Evolutionary conservation across 2,113 vertebrate genomes (phyloP).

Genomic region (Xenus cinereus): DNA sequence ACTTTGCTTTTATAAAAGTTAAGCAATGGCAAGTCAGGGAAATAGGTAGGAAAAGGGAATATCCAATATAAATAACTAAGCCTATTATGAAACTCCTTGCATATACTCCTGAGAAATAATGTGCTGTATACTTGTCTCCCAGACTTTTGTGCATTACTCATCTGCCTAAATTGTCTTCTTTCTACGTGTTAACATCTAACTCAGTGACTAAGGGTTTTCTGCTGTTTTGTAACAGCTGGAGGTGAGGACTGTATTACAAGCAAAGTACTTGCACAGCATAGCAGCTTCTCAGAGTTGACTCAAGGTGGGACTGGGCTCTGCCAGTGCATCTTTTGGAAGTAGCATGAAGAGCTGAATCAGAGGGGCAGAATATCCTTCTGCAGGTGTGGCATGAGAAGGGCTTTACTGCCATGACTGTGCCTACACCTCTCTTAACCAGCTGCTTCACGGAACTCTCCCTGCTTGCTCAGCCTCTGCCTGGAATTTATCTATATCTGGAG

Average conservation of each 20-base stretch:
- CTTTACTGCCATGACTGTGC: not conserved
- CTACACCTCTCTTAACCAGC: not conserved
- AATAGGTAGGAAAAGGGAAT: not conserved
- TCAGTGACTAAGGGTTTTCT: not conserved
- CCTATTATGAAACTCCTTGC: not conserved
- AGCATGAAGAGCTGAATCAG: not conserved
- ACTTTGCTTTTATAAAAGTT: not conserved
- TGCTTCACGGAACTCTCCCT: not conserved
- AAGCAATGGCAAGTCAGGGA: not conserved
- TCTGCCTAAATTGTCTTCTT: not conserved
- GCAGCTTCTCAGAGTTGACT: not conserved
- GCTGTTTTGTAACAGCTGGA: not conserved
- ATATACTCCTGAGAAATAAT: not conserved
- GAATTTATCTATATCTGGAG: not conserved
- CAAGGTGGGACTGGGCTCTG: not conserved
- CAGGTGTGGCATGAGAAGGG: not conserved
- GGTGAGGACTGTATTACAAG: not conserved
- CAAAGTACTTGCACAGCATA: not conserved
- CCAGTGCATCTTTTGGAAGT: fast-evolving
- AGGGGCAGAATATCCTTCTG: not conserved
- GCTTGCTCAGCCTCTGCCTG: not conserved
- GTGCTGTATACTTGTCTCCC: not conserved
- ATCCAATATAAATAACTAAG: not conserved
- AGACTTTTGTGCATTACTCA: not conserved
- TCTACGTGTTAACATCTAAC: not conserved